phyloP scores from a whole-genome alignment of 2,797 vertebrate genomes.

The Oreochromis grahami region DNA sequence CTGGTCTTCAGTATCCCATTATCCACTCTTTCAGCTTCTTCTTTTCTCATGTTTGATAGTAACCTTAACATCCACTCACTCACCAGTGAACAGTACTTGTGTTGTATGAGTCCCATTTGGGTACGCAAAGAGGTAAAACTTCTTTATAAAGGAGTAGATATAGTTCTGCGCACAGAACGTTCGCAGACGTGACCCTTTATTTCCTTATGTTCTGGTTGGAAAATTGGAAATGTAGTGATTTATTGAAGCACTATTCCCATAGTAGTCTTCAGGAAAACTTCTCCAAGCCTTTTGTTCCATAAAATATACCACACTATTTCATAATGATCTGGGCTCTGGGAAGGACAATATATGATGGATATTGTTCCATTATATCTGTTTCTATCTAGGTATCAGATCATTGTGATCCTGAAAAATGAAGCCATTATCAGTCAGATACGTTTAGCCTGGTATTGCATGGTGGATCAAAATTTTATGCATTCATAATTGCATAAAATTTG shows the following conservation, averaged over 20 bases:
- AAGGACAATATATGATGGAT: background rate
- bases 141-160: background rate
- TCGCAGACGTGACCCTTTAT: background rate
- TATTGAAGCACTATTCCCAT: background rate
- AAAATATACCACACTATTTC: background rate
- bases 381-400: no score
- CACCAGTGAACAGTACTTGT: background rate
- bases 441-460: background rate
- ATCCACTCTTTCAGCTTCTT: background rate
- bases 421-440: background rate
- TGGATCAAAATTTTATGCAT: background rate
- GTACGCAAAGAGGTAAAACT: background rate
- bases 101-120: background rate
- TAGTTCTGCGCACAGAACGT: background rate
- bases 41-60: background rate
- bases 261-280: background rate
- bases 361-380: no score
- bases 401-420: no score
- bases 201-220: no score
- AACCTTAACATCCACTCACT: background rate
- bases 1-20: background rate
- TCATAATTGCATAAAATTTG: background rate
- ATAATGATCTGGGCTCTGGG: background rate
- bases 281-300: background rate
- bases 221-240: no score